Percentiles rank a stretch among this genome's conserved stretches.
Conservation (phyloP, 2,888 invertebrate species). For the Cancer borealis region DNA sequence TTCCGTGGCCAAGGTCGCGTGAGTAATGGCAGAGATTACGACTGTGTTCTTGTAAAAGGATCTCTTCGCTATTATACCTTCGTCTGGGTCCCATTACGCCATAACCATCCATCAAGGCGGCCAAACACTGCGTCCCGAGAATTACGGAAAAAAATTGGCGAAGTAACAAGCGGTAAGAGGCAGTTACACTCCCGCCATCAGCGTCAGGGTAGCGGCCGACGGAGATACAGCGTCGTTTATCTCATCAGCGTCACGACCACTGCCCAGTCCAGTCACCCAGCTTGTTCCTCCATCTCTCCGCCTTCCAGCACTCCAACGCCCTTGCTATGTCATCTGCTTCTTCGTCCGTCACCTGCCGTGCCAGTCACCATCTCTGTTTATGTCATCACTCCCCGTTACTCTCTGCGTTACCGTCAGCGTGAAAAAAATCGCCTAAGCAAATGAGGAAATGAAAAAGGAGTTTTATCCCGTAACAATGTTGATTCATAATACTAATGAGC, state of each 20-base stretch:
- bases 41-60: conserved; percentile 30
- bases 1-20: not conserved
- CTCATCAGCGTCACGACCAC: conserved; percentile 15
- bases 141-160: conserved; percentile 29
- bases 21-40: conserved; percentile 28
- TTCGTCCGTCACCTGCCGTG: not conserved
- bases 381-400: not conserved
- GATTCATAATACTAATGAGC: not conserved
- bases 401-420: not conserved
- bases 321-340: not conserved
- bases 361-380: not conserved
- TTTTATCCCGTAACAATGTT: not conserved
- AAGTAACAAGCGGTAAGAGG: conserved; percentile 32
- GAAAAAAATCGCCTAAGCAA: not conserved
- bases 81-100: conserved; percentile 21
- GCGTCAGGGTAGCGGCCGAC: not conserved
- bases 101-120: conserved; percentile 37
- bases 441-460: not conserved
- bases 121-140: conserved; percentile 25
- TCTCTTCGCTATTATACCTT: conserved; percentile 16
- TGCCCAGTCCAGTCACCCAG: not conserved
- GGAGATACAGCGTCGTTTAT: not conserved
- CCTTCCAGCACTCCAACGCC: not conserved
- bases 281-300: not conserved
- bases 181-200: not conserved